Evolutionary conservation across 2,888 invertebrate species (phyloP).

Genomic region (Xestobium rufovillosum): DNA sequence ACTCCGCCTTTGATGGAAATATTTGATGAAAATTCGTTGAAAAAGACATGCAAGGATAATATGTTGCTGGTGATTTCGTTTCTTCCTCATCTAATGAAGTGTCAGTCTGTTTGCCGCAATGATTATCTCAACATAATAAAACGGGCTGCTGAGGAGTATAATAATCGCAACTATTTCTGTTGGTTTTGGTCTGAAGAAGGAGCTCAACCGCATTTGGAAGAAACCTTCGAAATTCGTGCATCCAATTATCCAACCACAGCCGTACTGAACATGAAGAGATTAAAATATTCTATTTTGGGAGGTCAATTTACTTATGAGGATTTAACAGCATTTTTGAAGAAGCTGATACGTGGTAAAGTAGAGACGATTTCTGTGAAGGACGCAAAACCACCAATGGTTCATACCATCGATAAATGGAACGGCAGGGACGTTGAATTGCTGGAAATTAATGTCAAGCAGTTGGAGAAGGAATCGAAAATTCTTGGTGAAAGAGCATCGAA

Average conservation of each 20-base stretch:
- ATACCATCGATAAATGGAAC: too few species aligned
- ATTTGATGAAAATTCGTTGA: background rate
- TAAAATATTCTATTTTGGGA: background rate
- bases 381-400: too few species aligned
- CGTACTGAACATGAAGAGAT: background rate
- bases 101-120: background rate
- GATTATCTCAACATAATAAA: background rate
- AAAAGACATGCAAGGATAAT: constrained; percentile 1
- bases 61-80: background rate
- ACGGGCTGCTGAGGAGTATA: background rate
- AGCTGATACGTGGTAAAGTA: background rate
- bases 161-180: background rate
- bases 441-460: too few species aligned
- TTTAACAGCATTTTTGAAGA: too few species aligned
- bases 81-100: background rate
- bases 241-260: background rate
- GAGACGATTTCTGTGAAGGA: background rate
- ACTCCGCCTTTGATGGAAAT: background rate
- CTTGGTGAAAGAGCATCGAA: too few species aligned
- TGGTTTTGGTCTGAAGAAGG: background rate
- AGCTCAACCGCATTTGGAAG: background rate
- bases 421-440: too few species aligned
- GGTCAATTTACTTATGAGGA: background rate
- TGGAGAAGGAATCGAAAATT: too few species aligned
- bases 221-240: background rate